Percentiles rank a stretch among this genome's conserved stretches.
These are phyloP conservation scores for Trichogramma evanescens DNA, from an alignment of 2,888 invertebrate species.

Conservation along the genomic window DNA sequence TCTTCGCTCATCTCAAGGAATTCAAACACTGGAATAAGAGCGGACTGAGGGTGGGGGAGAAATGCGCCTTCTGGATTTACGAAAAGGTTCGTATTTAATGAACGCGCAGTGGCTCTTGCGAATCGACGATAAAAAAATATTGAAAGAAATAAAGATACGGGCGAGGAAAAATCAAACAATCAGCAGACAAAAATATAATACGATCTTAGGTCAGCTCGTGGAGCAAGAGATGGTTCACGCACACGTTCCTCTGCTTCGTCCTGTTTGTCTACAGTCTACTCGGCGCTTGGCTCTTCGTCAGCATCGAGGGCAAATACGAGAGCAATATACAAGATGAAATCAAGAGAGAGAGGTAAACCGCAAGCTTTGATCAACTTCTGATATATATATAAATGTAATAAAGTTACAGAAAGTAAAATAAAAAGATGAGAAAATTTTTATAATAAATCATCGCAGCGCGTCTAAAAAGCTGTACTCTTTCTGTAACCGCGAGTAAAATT, in stretches of 20 bases:
- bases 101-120: too few species aligned
- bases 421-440: too few species aligned
- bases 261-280: constrained; percentile 71
- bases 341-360: constrained; percentile 35
- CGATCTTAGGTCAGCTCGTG: constrained; percentile 53
- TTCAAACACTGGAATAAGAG: constrained; percentile 74
- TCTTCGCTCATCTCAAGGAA: constrained; percentile 73
- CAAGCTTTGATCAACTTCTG: too few species aligned
- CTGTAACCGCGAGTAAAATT: too few species aligned
- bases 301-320: constrained; percentile 62
- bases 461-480: too few species aligned
- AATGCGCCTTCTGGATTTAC: constrained; percentile 72
- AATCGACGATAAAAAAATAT: too few species aligned
- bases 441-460: too few species aligned
- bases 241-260: constrained; percentile 74
- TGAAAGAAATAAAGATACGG: not conserved
- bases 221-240: constrained; percentile 83
- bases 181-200: not conserved
- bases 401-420: too few species aligned
- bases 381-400: too few species aligned
- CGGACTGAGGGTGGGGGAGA: constrained; percentile 77
- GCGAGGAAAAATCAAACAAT: too few species aligned
- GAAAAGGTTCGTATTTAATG: constrained; percentile 54
- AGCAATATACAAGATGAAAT: constrained; percentile 35
- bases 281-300: constrained; percentile 73